Conservation (phyloP, 2,113 vertebrate species). For the Megaleporinus macrocephalus region DNA sequence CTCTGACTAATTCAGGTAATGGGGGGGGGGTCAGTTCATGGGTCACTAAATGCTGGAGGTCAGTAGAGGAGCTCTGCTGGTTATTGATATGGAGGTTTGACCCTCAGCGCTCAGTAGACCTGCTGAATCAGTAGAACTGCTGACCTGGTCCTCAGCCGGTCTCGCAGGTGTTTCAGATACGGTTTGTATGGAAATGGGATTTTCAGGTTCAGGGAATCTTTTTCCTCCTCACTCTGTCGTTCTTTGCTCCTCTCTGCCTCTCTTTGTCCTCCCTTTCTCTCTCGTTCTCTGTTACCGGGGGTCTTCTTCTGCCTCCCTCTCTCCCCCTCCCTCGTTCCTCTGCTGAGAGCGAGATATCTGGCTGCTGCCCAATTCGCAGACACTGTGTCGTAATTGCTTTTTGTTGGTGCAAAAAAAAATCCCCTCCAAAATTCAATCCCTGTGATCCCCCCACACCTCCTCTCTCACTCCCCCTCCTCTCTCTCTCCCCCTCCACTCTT, state of each 20-base stretch:
- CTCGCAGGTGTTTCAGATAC: no score
- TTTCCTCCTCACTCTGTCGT: conserved; percentile 4
- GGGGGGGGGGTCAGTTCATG: no score
- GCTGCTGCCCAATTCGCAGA: conserved; percentile 62
- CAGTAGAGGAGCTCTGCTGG: background rate
- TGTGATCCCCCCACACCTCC: background rate
- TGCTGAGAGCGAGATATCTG: conserved; percentile 57
- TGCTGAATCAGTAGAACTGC: background rate
- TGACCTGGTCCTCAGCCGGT: background rate
- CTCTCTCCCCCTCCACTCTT: background rate
- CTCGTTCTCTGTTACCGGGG: conserved; percentile 46
- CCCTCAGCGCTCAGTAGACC: background rate
- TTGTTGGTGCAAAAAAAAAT: conserved; percentile 51
- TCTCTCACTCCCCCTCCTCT: background rate
- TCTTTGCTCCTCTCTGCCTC: background rate
- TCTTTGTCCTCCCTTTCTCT: background rate
- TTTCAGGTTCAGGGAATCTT: background rate
- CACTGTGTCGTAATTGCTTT: conserved; percentile 68
- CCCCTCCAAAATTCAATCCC: background rate
- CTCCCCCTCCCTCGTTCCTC: conserved; percentile 1
- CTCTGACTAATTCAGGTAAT: no score
- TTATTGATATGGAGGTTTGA: background rate
- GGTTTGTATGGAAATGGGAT: background rate
- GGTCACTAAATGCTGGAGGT: no score
- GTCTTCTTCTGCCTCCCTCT: conserved; percentile 25